Base-by-base conservation (phyloP, 2,113 vertebrate genomes). In the Corythornis madagascariensis region DNA sequence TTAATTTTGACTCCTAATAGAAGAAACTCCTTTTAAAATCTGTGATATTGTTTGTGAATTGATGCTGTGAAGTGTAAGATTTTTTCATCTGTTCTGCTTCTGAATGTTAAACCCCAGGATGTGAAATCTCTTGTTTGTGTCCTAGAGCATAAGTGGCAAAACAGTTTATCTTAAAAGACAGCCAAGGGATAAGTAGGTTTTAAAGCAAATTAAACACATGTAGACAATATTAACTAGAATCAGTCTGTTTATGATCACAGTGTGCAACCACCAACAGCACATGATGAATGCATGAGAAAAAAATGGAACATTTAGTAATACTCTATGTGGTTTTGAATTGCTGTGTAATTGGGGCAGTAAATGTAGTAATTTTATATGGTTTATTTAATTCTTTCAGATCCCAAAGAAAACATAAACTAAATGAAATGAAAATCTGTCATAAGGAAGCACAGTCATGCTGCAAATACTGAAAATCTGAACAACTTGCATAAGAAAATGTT, bases 171-270 rank as follows among this genome's bases (percentile, higher is more conserved):
- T 57, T 81, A 66, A 55, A 88, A 86, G 64, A 21, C 31, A 59
- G 38, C 45, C 63, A n/a, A 85, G 33, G 61, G 28, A 61, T 75
- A 40, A 25, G 14, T 83, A 33, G 18, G 6, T 84, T 93, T 94
- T 86, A 40, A 84, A 83, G 63, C 17, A 88, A 86, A 84, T 71
- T 43, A 80, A 92, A 69, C 14, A 14, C 4, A 6, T 56, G 15
- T 29, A 69, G 86, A 78, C 40, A 71, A n/a, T 92, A 26, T 90
- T 94, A 83, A 87, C 47, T 85, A 47, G 56, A 78, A 26, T 91
- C 26, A 0, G 35, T 28, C 40, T 66, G n/a, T 82, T 93, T 71
- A 48, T 90, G 86, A 25, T 74, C 86, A 65, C 71, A 57, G 31
- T 60, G 53, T 74, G 63, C 31, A 76, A 35, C 50, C 86, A 76